Base-by-base conservation (phyloP, 2,797 vertebrate genomes). In the Chanos chanos region DNA sequence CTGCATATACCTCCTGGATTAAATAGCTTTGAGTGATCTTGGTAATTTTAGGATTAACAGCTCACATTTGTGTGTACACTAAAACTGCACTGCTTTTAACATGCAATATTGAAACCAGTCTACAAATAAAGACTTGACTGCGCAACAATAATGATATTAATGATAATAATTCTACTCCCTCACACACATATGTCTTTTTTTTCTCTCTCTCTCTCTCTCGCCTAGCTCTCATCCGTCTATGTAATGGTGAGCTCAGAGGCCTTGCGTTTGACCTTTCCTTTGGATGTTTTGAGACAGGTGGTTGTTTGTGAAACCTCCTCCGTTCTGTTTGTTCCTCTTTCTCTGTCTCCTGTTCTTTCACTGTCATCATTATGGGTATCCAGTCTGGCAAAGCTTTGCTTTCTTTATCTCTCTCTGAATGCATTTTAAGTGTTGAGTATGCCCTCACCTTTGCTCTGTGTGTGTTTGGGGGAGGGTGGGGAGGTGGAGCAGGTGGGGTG, bases 221-320 rank as follows among this genome's bases (percentile, higher is more conserved):
- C 19, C 43, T 27, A 13, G 19, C n/a, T n/a, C 49, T 16, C 50
- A 51, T 15, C 10, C 68, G 43, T 34, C 5, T 28, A 28, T 36
- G 18, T 58, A 75, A 74, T 76, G 61, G 77, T 66, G 77, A 78
- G 76, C 72, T 21, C 56, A 67, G 55, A 36, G 66, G 77, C 73
- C 71, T 70, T 64, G 78, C 81, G 80, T 81, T 77, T 84, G 84
- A 86, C 82, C 80, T 59, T 55, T 59, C 33, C 60, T 47, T 72
- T 83, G 78, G 86, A 89, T 82, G 72, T 79, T 75, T 83, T 72
- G 52, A 83, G 85, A 84, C 81, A 86, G 79, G 73, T 85, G 78
- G 73, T 82, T 89, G 84, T 86, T 86, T 86, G 84, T 83, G 81
- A 79, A 86, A 76, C 80, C 76, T 79, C 39, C 77, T 73, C 73